phyloP scores from a whole-genome alignment of 2,797 vertebrate genomes.

The Smutsia temminckii region DNA sequence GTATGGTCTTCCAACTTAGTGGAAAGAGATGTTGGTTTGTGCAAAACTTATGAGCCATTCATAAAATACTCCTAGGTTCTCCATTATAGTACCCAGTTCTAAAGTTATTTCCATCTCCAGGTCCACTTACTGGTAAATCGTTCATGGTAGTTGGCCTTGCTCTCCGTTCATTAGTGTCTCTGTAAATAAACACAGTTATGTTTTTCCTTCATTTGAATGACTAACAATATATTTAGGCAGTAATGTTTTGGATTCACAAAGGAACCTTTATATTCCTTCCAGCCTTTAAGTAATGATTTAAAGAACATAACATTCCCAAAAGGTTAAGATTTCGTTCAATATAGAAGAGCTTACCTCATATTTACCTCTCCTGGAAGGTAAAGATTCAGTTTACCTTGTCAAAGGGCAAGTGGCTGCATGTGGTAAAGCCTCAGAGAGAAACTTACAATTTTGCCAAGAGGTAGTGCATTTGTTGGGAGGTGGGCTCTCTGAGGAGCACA shows the following conservation, averaged over 20 bases:
- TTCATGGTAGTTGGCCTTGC: not conserved
- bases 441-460: not conserved
- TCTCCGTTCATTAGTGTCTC: not conserved
- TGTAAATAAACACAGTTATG: not conserved
- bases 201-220: not conserved
- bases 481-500: not conserved
- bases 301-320: not conserved
- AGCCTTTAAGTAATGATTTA: not conserved
- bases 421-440: not conserved
- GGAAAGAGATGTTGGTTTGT: not conserved
- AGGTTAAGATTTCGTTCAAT: not conserved
- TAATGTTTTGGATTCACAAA: not conserved
- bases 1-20: not conserved
- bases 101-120: not conserved
- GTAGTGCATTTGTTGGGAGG: not conserved
- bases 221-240: not conserved
- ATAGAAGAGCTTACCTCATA: not conserved
- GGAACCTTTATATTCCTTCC: not conserved
- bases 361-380: not conserved
- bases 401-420: not conserved
- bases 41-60: not conserved
- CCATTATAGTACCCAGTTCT: too few species aligned
- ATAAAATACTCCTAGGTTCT: not conserved
- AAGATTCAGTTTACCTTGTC: not conserved
- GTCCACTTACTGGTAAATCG: not conserved